Percentiles rank a stretch among this genome's conserved stretches.
Conservation (phyloP, 1,140 invertebrate genomes). For the Heliconius congener region DNA sequence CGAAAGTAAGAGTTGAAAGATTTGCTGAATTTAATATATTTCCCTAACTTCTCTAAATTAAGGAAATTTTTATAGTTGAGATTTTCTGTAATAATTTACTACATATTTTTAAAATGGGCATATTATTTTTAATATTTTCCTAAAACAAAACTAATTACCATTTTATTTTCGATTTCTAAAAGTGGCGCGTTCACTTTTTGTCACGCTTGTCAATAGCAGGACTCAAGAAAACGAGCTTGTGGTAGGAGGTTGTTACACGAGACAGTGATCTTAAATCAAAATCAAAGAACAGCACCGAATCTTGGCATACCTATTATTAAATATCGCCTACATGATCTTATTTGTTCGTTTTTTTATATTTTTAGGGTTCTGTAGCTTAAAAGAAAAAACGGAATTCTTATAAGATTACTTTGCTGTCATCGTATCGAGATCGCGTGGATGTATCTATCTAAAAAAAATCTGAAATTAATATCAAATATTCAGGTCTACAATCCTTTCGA, state of each 20-base stretch:
- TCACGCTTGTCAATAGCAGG: conserved; percentile 36
- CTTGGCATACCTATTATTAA: not conserved
- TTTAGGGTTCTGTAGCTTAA: not conserved
- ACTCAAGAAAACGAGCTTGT: conserved; percentile 29
- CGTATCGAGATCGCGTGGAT: too few species aligned
- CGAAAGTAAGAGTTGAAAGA: too few species aligned
- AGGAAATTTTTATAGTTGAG: too few species aligned
- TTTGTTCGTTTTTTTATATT: not conserved
- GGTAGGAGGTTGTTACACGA: conserved; percentile 11
- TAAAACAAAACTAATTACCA: conserved; percentile 3
- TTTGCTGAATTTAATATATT: too few species aligned
- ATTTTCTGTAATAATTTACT: not conserved
- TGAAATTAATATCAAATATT: too few species aligned
- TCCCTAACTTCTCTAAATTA: too few species aligned
- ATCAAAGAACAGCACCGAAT: not conserved
- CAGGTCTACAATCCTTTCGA: too few species aligned
- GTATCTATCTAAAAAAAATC: too few species aligned
- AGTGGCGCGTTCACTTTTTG: conserved; percentile 23
- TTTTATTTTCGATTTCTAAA: conserved; percentile 29
- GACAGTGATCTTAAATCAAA: conserved; percentile 17
- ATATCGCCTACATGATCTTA: not conserved
- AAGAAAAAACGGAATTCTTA: too few species aligned
- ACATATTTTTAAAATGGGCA: not conserved
- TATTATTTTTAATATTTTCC: not conserved
- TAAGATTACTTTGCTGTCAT: too few species aligned